A percentile compares a stretch with the other conserved stretches of the same genome.
These are phyloP conservation scores for Tenebrio molitor DNA, from an alignment of 1,140 invertebrate genomes.

Conservation along the genomic window DNA sequence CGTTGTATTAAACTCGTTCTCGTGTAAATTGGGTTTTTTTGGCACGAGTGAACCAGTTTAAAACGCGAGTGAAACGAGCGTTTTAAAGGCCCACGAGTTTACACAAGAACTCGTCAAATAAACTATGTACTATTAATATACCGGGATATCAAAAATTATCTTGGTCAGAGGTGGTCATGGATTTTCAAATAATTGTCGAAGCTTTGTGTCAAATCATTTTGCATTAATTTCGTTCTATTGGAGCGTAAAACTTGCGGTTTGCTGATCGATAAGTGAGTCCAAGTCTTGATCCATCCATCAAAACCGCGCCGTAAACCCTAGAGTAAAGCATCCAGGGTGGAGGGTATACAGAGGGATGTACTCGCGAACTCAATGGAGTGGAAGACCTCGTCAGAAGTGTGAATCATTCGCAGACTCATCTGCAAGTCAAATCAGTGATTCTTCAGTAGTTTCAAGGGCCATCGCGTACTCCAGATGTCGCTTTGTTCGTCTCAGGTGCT, in stretches of 20 bases:
- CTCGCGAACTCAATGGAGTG: constrained; percentile 56
- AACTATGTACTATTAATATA: too few relatives aligned
- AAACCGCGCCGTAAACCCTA: background rate
- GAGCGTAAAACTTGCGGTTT: background rate
- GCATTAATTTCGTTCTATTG: background rate
- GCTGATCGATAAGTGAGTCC: background rate
- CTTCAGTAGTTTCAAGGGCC: constrained; percentile 49
- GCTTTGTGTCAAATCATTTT: too few relatives aligned
- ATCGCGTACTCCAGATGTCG: constrained; percentile 36
- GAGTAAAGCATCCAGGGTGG: constrained; percentile 12
- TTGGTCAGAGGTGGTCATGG: too few relatives aligned
- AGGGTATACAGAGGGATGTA: constrained; percentile 36
- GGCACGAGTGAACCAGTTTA: too few relatives aligned
- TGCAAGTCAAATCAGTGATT: constrained; percentile 58
- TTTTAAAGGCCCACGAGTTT: too few relatives aligned
- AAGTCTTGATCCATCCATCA: constrained; percentile 41
- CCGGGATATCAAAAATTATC: too few relatives aligned
- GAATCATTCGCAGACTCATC: constrained; percentile 57
- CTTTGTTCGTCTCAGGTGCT: constrained; percentile 39
- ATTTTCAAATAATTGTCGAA: too few relatives aligned
- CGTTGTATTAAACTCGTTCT: too few relatives aligned
- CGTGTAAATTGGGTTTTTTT: too few relatives aligned
- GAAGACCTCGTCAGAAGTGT: constrained; percentile 58
- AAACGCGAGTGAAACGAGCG: too few relatives aligned
- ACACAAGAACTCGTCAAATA: too few relatives aligned